Evolutionary conservation across 2,113 vertebrate genomes (phyloP).

Genomic region (Amphiprion ocellaris): DNA sequence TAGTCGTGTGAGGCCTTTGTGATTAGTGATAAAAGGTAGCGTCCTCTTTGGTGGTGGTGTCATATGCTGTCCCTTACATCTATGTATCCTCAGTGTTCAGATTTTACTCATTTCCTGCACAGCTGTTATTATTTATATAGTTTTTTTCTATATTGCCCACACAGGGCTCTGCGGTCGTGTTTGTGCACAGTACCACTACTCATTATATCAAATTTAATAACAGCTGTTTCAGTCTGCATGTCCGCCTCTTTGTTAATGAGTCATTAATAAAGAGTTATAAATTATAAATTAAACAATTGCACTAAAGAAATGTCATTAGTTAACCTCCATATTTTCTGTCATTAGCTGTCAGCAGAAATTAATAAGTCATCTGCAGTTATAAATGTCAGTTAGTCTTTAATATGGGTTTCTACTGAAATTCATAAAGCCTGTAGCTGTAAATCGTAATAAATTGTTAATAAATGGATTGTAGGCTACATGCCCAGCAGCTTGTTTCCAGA

Average conservation of each 20-base stretch:
- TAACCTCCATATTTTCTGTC: not conserved
- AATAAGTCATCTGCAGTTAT: not conserved
- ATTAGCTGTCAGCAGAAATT: not conserved
- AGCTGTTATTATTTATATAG: not conserved
- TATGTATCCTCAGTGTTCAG: not conserved
- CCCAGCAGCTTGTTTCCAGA: not conserved
- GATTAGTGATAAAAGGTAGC: too few relatives aligned
- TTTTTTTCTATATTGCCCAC: not conserved
- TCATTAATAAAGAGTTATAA: constrained; percentile 3
- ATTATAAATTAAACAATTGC: not conserved
- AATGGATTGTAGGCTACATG: not conserved
- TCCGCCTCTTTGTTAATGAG: too few relatives aligned
- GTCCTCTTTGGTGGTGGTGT: too few relatives aligned
- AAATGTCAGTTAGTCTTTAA: not conserved
- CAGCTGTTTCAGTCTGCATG: not conserved
- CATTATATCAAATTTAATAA: not conserved
- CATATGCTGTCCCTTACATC: too few relatives aligned
- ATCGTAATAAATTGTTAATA: not conserved
- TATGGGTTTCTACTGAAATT: not conserved
- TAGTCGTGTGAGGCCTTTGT: too few relatives aligned
- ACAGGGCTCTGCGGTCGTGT: not conserved
- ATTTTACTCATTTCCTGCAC: not conserved
- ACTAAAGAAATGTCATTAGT: not conserved
- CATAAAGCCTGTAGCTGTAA: not conserved
- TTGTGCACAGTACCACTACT: not conserved